Evolutionary conservation across 2,113 vertebrate genomes (phyloP).

Genomic region (Passer domesticus): DNA sequence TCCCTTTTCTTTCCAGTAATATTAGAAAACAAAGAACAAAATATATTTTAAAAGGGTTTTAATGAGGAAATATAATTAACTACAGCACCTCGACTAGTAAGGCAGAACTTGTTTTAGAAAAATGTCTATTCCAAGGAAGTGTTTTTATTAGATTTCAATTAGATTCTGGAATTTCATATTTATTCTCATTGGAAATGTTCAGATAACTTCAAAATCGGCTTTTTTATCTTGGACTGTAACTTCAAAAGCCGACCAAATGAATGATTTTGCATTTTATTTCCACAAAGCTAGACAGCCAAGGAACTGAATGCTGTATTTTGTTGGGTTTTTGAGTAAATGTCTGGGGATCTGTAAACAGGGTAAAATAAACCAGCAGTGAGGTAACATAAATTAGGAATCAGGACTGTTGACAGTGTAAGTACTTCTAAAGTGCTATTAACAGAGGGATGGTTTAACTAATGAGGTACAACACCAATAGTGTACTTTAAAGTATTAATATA

Average conservation of each 20-base stretch:
- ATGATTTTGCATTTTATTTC: background rate
- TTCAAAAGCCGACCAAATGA: background rate
- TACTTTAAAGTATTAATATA: background rate
- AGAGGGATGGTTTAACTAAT: background rate
- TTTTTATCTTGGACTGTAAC: background rate
- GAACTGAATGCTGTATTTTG: background rate
- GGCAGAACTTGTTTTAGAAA: background rate
- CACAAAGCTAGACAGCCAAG: background rate
- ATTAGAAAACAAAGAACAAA: background rate
- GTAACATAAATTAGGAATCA: background rate
- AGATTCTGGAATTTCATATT: background rate
- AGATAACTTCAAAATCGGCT: background rate
- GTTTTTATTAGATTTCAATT: background rate
- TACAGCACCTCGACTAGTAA: background rate
- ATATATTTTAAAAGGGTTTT: background rate
- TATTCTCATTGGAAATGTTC: background rate
- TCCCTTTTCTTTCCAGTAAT: background rate
- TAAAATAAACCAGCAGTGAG: background rate
- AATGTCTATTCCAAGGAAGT: background rate
- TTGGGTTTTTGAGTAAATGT: background rate
- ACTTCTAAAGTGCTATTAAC: constrained; percentile 6
- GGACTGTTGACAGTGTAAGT: background rate
- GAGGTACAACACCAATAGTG: background rate
- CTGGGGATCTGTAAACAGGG: background rate
- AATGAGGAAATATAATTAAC: background rate